These are phyloP conservation scores for Pseudorasbora parva DNA, from an alignment of 2,113 vertebrate species.

Conservation along the genomic window DNA sequence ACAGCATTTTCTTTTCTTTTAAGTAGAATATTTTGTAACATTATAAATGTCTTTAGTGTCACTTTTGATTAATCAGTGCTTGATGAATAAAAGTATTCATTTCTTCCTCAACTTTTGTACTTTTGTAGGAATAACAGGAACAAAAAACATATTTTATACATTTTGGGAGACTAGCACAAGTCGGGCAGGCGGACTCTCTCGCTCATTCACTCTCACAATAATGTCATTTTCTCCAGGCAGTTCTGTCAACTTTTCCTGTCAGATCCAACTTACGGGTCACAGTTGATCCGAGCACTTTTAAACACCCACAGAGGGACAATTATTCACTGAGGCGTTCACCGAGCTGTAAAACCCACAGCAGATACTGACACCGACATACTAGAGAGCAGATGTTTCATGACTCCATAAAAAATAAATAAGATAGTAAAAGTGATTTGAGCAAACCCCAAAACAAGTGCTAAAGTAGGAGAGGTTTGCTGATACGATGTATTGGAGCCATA, in stretches of 20 bases:
- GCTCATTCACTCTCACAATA: constrained; percentile 9
- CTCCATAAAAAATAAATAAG: not conserved
- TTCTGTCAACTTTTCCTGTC: not conserved
- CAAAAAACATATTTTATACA: too few relatives aligned
- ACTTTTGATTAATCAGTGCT: not conserved
- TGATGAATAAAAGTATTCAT: not conserved
- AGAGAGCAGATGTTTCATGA: not conserved
- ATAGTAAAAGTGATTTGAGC: not conserved
- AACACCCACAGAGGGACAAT: constrained; percentile 16
- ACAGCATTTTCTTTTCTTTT: too few relatives aligned
- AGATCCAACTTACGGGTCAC: not conserved
- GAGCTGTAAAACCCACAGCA: not conserved
- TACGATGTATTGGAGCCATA: too few relatives aligned
- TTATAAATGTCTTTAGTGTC: not conserved
- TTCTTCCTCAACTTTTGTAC: too few relatives aligned
- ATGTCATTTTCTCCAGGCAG: not conserved
- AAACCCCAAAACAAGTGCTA: not conserved
- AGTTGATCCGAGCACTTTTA: not conserved
- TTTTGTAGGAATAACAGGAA: too few relatives aligned
- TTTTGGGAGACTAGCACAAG: not conserved
- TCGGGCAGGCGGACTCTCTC: not conserved
- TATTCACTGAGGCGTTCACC: not conserved
- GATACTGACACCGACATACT: constrained; percentile 8
- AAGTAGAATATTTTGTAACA: not conserved
- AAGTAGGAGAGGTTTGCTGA: too few relatives aligned